Evolutionary conservation across 2,113 vertebrate genomes (phyloP), one percentile per base, ranked within the genome.

Genomic region (Rhea pennata): DNA sequence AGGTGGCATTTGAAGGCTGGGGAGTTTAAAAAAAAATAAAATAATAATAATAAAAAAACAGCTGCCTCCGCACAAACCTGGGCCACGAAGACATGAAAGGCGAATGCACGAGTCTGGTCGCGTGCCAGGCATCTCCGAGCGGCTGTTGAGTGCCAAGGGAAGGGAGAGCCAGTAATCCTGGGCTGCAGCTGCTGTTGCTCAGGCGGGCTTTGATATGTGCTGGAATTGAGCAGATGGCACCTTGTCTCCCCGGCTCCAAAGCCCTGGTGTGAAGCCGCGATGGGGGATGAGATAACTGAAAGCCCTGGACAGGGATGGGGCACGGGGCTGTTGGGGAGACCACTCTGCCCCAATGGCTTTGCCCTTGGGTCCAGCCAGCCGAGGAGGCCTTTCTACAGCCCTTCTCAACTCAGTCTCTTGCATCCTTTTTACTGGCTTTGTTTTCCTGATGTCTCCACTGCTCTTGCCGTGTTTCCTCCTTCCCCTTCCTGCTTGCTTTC

Each of bases 181-280:
- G 0, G 5, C 78, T 20, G 33, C 89, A 91, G 91, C 73, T 96
- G 84, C 89, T 15, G 23, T 53, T 56, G 46, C 53, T 84, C 1
- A 1, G 61, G 48, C 1, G 0, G 75, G 40, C 79, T 66, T 75
- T 73, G 87, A 83, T 65, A 69, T n/a, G 66, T 69, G 80, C 54
- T 59, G 88, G 84, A 76, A 77, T 77, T 0, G 2, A 96, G 78
- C 94, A 97, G 94, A 96, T 96, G 96, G 90, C 12, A n/a, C 26
- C 14, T 0, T 0, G 21, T 27, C 56, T 58, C 48, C 27, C 31
- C 0, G 31, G 31, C 46, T 69, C 26, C 64, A 40, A 33, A 70
- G 77, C 33, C 10, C 5, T 20, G 21, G 40, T 7, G 29, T 6
- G 36, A 42, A 51, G 19, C 71, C 21, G 31, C 44, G 6, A n/a